Evolutionary conservation across 2,888 invertebrate genomes (phyloP), one percentile per base, ranked within the genome.

Genomic region (Eilema depressum): DNA sequence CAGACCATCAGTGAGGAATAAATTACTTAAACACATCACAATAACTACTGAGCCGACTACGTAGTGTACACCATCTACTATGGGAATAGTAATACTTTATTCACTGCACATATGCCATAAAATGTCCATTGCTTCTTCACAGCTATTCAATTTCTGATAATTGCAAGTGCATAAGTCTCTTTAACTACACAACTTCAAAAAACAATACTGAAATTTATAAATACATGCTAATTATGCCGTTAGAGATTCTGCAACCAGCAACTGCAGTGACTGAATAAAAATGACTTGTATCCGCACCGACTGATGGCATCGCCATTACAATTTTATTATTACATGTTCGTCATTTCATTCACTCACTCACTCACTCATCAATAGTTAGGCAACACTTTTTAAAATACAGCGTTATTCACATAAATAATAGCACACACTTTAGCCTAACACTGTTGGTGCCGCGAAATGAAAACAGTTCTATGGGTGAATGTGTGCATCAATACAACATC

Each of bases 401-500:
- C 80, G 79, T 65, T 84, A 82, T 73, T 61, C 14, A 0, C 10
- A 69, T 30, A 59, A 11, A 23, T 23, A 74, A 82, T 84, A 88
- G 79, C 78, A 79, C 65, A 77, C 80, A 88, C 70, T 83, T 84
- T 85, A 64, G 84, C 76, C 28, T 73, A 76, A 63, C 76, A 73
- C 57, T 37, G 74, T 71, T 70, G 63, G 69, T 62, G 79, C 74
- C 73, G 82, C 77, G 73, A 84, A 86, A 86, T 79, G 83, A 90
- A 90, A 91, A 92, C 87, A 89, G 86, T 86, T 84, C 82, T 79
- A 83, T 84, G 74, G 80, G 83, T 88, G 88, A 88, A 89, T 90
- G 92, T 93, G 92, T 91, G 91, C 86, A 87, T 85, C 76, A 83
- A 88, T 89, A 88, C 88, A 88, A 82, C 84, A 84, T 83, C 83